Evolutionary conservation across 2,888 invertebrate genomes (phyloP), one percentile per base, ranked within the genome.

Genomic region (Cactoblastis cactorum): DNA sequence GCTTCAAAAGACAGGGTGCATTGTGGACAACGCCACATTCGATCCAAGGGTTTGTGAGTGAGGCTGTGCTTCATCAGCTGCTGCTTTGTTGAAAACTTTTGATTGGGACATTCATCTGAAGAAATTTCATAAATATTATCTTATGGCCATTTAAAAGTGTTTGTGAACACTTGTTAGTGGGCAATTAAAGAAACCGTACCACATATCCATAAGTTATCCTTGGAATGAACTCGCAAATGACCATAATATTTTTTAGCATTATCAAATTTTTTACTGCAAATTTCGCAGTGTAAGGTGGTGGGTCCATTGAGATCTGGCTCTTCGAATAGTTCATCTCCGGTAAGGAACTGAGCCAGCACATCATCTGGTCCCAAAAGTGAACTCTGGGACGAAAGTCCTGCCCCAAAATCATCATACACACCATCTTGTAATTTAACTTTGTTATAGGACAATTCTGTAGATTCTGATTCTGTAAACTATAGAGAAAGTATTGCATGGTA

Each of bases 231-330:
- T 53, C 87, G 67, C 50, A 89, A 62, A 64, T 89, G 89, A 9
- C 89, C 89, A 60, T 87, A 87, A 59, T 89, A 89, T 57, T 87
- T 88, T 55, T 83, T 85, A 9, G 87, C 85, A 54, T 87, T 88
- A 52, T 86, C 87, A 65, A 89, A 89, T 55, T 80, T 74, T 58
- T 86, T 88, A 18, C 71, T 70, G 62, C 89, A 89, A 47, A 89
- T 88, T 57, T 89, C 89, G 52, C 89, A 89, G 51, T 85, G 83
- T 34, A 87, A 62, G 3, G 78, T 83, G 1, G 89, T 80, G 0
- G 87, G 88, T 0, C 87, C 88, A 51, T 85, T 88, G 15, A 87
- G 61, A 55, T 86, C 86, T 0, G 87, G 87, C 57, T 87, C 88
- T 38, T 89, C 88, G 43, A 87, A 50, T 0, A 81, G 83, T 11